These are phyloP conservation scores for Leptopilina drosophilae DNA, from an alignment of 2,888 invertebrate species.

Conservation along the genomic window DNA sequence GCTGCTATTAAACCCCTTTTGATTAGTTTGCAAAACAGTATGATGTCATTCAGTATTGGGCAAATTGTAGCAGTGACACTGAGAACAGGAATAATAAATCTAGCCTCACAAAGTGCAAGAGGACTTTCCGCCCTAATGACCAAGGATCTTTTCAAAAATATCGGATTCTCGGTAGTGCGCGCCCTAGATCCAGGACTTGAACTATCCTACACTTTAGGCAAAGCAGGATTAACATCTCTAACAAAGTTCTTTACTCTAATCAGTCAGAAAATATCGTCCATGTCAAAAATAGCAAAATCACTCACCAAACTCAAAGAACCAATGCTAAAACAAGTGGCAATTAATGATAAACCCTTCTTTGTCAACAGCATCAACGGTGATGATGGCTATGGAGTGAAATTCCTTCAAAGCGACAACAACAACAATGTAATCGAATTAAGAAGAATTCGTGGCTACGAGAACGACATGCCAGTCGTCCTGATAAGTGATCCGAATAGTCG, in stretches of 20 bases:
- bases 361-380: background rate
- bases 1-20: background rate
- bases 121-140: background rate
- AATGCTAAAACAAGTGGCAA: background rate
- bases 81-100: background rate
- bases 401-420: background rate
- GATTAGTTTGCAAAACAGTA: background rate
- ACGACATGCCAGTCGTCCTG: background rate
- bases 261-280: background rate
- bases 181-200: background rate
- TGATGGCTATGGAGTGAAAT: background rate
- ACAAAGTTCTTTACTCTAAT: background rate
- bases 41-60: background rate
- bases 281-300: background rate
- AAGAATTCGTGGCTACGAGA: background rate
- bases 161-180: background rate
- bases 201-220: background rate
- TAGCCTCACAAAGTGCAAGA: background rate
- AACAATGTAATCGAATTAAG: background rate
- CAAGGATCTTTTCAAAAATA: background rate
- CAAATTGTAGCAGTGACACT: background rate
- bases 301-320: background rate
- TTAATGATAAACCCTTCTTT: background rate
- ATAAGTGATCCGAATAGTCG: background rate
- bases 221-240: background rate